Evolutionary conservation across 2,888 invertebrate genomes (phyloP).

Genomic region (Latheticus oryzae): DNA sequence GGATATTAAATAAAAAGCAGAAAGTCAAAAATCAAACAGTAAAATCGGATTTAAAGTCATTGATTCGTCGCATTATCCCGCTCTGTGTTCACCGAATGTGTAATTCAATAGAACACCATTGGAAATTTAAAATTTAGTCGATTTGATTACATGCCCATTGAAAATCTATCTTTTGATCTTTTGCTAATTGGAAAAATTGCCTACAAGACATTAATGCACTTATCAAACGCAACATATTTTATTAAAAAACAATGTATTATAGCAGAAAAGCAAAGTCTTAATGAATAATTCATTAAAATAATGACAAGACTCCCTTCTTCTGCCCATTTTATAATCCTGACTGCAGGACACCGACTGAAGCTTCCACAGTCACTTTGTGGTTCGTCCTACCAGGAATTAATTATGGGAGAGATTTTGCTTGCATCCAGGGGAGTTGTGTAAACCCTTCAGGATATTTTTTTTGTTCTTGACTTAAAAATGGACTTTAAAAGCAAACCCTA

Average conservation of each 20-base stretch:
- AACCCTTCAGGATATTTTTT: constrained; percentile 33
- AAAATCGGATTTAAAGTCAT: constrained; percentile 52
- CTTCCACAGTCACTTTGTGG: constrained; percentile 38
- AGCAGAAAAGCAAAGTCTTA: constrained; percentile 22
- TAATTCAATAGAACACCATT: constrained; percentile 55
- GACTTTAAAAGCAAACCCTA: too few species aligned
- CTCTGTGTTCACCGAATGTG: constrained; percentile 49
- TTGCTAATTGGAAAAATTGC: constrained; percentile 27
- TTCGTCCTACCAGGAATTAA: constrained; percentile 49
- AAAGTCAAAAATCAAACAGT: constrained; percentile 57
- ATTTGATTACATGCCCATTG: constrained; percentile 58
- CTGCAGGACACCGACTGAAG: constrained; percentile 38
- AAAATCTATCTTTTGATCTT: constrained; percentile 47
- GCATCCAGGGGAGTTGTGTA: constrained; percentile 41
- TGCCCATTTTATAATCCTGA: constrained; percentile 37
- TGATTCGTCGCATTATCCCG: constrained; percentile 43
- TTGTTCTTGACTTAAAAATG: constrained; percentile 18
- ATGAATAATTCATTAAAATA: constrained; percentile 39
- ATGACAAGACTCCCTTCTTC: constrained; percentile 32
- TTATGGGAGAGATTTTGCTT: constrained; percentile 49
- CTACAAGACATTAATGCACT: too few species aligned
- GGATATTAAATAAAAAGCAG: constrained; percentile 45
- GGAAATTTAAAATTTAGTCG: constrained; percentile 51
- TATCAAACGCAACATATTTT: too few species aligned
- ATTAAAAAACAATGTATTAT: constrained; percentile 20